These are phyloP conservation scores for Cetonia aurata DNA, from an alignment of 2,888 invertebrate species.

Conservation along the genomic window DNA sequence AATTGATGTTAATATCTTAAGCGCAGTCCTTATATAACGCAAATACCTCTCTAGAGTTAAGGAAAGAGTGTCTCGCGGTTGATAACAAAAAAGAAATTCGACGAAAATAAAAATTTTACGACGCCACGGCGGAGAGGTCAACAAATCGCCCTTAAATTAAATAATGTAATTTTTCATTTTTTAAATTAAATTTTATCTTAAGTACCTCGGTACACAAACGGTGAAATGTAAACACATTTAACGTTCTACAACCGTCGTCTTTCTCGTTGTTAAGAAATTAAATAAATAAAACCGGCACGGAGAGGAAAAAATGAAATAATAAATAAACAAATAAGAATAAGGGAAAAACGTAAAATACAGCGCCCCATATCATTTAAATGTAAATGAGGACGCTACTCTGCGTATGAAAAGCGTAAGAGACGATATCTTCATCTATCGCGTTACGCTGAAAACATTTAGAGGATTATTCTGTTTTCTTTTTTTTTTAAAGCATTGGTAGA, in stretches of 20 bases:
- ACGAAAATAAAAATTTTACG: constrained; percentile 9
- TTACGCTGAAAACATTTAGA: constrained; percentile 16
- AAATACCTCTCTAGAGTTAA: background rate
- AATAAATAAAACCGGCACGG: constrained; percentile 6
- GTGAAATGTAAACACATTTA: background rate
- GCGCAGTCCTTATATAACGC: constrained; percentile 4
- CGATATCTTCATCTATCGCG: constrained; percentile 26
- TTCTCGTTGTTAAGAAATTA: constrained; percentile 6
- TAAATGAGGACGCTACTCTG: constrained; percentile 18
- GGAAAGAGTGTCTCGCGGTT: background rate
- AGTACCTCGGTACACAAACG: background rate
- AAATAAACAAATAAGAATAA: constrained; percentile 22
- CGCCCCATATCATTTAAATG: constrained; percentile 19
- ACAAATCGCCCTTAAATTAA: constrained; percentile 16
- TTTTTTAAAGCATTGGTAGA: constrained; percentile 4
- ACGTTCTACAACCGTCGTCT: background rate
- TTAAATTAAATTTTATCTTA: constrained; percentile 14
- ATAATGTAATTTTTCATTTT: constrained; percentile 17
- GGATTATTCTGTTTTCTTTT: constrained; percentile 14
- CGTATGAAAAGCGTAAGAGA: constrained; percentile 20
- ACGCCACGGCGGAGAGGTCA: background rate
- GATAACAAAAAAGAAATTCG: constrained; percentile 19
- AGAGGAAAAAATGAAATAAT: constrained; percentile 13
- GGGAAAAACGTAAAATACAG: constrained; percentile 15
- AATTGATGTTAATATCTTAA: constrained; percentile 20